Base-by-base conservation (phyloP, 2,888 invertebrate species). In the Troglohyphantes excavatus region DNA sequence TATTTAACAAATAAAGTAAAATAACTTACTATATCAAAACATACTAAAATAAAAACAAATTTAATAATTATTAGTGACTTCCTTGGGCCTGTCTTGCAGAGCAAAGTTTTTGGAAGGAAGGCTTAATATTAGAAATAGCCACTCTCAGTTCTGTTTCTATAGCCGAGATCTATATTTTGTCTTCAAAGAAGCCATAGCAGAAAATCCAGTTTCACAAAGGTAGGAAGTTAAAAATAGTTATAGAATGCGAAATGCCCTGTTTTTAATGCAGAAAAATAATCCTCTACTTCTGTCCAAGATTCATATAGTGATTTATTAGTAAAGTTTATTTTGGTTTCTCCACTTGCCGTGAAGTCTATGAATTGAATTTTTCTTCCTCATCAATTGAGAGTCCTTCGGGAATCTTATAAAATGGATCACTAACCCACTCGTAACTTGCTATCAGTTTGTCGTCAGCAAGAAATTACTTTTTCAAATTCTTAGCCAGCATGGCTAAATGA, bases 401-500 rank as follows among this genome's bases (percentile, higher is more conserved):
- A 17, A 17, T 46, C 46, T 83, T 83, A 72, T 83, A 43, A 72
- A 83, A 83, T 83, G 83, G 65, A 73, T 83, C 72, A 39, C 83
- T 83, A 61, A 83, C 73, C 83, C 83, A 83, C 83, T 83, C 73
- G 83, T 73, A 83, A 83, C 83, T 83, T 83, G 72, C 72, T 73
- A 73, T 83, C 73, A 83, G 61, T 61, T 83, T 83, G 73, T 83
- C 83, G 63, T 83, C 83, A 73, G 73, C 39, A 83, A 73, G 72
- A 83, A 83, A 83, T 26, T 72, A 73, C 83, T 72, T 82, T 82
- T 82, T 68, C n/a, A n/a, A n/a, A n/a, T n/a, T n/a, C n/a, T n/a
- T n/a, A n/a, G n/a, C n/a, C n/a, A n/a, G n/a, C n/a, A n/a, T n/a
- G n/a, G n/a, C n/a, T n/a, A n/a, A n/a, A n/a, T n/a, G n/a, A n/a